These are phyloP conservation scores for Chrysotoxum bicinctum DNA, from an alignment of 2,888 invertebrate genomes.

Conservation along the genomic window DNA sequence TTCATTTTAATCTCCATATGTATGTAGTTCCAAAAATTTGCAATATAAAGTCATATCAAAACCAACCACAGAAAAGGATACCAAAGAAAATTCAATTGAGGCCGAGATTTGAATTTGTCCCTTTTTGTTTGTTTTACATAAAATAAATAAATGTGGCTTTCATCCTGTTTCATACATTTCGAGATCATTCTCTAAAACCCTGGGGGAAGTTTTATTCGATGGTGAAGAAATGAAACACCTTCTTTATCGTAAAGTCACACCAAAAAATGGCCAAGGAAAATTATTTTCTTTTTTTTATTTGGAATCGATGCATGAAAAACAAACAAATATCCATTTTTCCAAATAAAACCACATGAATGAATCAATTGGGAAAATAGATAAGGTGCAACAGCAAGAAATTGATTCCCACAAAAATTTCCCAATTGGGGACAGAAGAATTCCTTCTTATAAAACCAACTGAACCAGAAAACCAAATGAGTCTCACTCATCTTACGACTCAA, in stretches of 20 bases:
- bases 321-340: neutral
- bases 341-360: neutral
- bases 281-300: neutral
- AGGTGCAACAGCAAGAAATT: neutral
- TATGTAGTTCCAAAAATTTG: neutral
- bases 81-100: neutral
- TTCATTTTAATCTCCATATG: conserved; percentile 7
- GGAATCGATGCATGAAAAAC: neutral
- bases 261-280: neutral
- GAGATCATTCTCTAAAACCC: neutral
- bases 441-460: conserved; percentile 3
- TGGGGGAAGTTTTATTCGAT: neutral
- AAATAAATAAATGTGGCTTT: neutral
- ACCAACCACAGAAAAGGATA: conserved; percentile 7
- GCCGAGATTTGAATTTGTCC: neutral
- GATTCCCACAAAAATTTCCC: neutral
- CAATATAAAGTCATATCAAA: neutral
- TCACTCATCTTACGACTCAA: neutral
- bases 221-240: conserved; percentile 26
- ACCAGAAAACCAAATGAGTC: neutral
- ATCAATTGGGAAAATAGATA: neutral
- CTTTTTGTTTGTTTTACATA: conserved; percentile 8
- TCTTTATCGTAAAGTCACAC: neutral
- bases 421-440: conserved; percentile 4
- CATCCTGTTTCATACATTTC: conserved; percentile 10